Percentiles rank a stretch among this genome's conserved stretches.
phyloP scores from a whole-genome alignment of 1,140 invertebrate species.

The Hermetia illucens region DNA sequence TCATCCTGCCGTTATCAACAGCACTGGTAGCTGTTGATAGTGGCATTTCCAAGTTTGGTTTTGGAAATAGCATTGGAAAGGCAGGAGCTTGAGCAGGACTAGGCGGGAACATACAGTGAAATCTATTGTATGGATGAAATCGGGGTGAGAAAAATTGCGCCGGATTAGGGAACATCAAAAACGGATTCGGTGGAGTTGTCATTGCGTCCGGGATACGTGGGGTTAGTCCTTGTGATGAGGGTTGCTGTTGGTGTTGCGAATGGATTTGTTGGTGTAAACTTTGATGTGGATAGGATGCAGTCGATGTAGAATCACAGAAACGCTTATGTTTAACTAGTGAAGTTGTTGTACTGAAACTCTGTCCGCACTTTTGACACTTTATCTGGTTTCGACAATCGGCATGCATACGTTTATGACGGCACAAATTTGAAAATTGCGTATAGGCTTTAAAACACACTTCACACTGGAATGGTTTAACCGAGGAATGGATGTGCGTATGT shows the following conservation, averaged over 20 bases:
- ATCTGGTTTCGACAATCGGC: constrained; percentile 75
- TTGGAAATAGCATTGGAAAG: constrained; percentile 43
- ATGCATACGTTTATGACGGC: constrained; percentile 98
- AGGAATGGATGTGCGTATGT: constrained; percentile 98
- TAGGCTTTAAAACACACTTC: constrained; percentile 89
- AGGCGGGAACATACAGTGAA: constrained; percentile 19
- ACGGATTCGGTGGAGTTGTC: constrained; percentile 41
- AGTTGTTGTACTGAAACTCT: constrained; percentile 78
- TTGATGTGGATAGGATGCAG: constrained; percentile 11
- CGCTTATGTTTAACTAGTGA: constrained; percentile 72
- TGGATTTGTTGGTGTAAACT: constrained; percentile 1
- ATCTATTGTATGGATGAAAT: constrained; percentile 32
- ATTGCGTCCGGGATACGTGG: constrained; percentile 28
- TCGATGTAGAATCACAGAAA: constrained; percentile 59
- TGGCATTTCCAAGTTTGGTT: constrained; percentile 15
- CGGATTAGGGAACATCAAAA: constrained; percentile 40
- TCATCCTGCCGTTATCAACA: too few species aligned
- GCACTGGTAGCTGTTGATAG: constrained; percentile 15
- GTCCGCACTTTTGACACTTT: constrained; percentile 84
- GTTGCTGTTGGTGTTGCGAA: constrained; percentile 27
- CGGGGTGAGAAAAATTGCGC: constrained; percentile 37
- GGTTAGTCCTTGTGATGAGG: constrained; percentile 5
- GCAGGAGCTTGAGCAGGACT: constrained; percentile 28
- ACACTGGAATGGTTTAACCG: constrained; percentile 94
- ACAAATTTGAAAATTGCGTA: constrained; percentile 99